Evolutionary conservation across 2,888 invertebrate genomes (phyloP), one percentile per base, ranked within the genome.

Genomic region (Cylindroiulus punctatus): DNA sequence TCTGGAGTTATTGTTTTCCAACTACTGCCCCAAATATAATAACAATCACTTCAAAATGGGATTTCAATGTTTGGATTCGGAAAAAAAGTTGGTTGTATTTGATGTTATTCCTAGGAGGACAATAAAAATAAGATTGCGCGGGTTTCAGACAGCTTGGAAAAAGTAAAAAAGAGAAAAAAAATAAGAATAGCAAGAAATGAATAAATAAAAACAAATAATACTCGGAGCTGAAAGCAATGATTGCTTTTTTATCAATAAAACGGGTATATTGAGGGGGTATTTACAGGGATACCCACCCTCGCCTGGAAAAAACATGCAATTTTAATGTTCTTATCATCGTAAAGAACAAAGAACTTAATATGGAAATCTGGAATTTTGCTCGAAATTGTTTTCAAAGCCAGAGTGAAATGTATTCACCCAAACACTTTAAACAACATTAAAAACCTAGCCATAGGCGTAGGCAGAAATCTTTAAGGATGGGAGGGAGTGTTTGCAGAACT

Each of bases 171-270:
- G n/a, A 65, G 22, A 26, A 36, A 65, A 65, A 65, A 65, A 65
- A 65, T 65, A 65, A 65, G 22, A 65, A 65, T 65, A 65, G 57
- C 57, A 22, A 1, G 57, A 22, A 65, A 65, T 65, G 57, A 65
- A 65, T 65, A 65, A 65, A 65, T 65, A 65, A 65, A 65, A 65
- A 65, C 57, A 65, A 65, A 65, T 65, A 65, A 65, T 65, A 65
- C 22, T 65, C 10, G 22, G 22, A 65, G 57, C n/a, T 65, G 57
- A 65, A 65, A 22, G 57, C 22, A 65, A n/a, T 65, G 57, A 65
- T 65, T 65, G 57, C 22, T 65, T 65, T 65, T 65, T 65, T 65
- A 65, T 65, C 57, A 65, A 65, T 65, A 65, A 65, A 65, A n/a
- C 22, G 5, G 57, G 57, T n/a, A 22, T 65, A 10, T 65, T 22